Evolutionary conservation across 2,888 invertebrate species (phyloP), one percentile per base, ranked within the genome.

Genomic region (Papilio gigon): DNA sequence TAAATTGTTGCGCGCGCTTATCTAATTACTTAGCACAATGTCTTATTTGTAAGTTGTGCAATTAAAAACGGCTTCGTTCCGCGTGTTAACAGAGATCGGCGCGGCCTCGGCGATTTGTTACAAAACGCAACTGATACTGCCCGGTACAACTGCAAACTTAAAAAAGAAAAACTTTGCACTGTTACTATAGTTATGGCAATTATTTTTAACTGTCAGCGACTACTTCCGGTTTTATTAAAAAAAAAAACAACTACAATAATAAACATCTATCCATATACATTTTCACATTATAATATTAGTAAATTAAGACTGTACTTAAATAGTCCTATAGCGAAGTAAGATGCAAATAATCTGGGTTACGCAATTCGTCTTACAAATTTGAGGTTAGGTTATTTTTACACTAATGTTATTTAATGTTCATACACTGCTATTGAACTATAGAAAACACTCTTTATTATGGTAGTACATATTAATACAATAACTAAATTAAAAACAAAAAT

Each of bases 21-120:
- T 89, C 89, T 89, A 89, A 89, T 90, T 89, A 90, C 85, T 88
- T 90, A 89, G 82, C 87, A 81, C 88, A 88, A 90, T 85, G 89
- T 89, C 90, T 90, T 89, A 88, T 87, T 90, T 86, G 87, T 87
- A 83, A 82, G 79, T 88, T 84, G 82, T 75, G 84, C 87, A 87
- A 89, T 87, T 88, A 88, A 84, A 80, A 75, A 77, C 76, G 75
- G 82, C 77, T 81, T 79, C 80, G 83, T 79, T 81, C 77, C 78
- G 78, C 81, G 80, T 84, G 85, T 84, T 82, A 84, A 84, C 85
- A 85, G 77, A 76, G 77, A 77, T 77, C 75, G 75, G 77, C 73
- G 78, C 75, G 58, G 65, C 77, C 76, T 76, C 75, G 75, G 70
- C 80, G 71, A 85, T 87, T 86, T 84, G 82, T 84, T 83, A 76